These are phyloP conservation scores for Papilio xuthus DNA, from an alignment of 1,140 invertebrate species.

Conservation along the genomic window DNA sequence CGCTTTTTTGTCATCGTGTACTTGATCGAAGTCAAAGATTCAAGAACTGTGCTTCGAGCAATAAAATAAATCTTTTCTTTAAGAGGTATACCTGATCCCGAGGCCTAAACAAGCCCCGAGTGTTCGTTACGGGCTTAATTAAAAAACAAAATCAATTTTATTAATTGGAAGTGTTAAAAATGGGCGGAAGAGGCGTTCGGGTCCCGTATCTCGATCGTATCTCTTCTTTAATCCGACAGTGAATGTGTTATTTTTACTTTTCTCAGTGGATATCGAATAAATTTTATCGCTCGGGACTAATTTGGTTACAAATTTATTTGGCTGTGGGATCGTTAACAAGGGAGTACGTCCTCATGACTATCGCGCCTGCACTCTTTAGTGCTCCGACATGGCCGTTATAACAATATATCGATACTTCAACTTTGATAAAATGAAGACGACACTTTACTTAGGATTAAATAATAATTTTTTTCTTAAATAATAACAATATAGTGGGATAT, in stretches of 20 bases:
- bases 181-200: constrained; percentile 75
- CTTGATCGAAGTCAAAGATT: constrained; percentile 58
- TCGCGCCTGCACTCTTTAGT: constrained; percentile 76
- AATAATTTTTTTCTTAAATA: constrained; percentile 66
- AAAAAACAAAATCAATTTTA: constrained; percentile 82
- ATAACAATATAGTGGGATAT: constrained; percentile 48
- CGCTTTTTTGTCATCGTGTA: constrained; percentile 62
- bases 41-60: constrained; percentile 71
- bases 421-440: constrained; percentile 80
- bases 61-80: constrained; percentile 79
- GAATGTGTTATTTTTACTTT: constrained; percentile 81
- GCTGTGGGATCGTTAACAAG: constrained; percentile 79
- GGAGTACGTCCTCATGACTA: constrained; percentile 74
- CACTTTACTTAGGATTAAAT: constrained; percentile 78
- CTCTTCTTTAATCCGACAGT: constrained; percentile 80
- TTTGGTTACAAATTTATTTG: constrained; percentile 82
- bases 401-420: constrained; percentile 77
- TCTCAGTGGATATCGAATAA: constrained; percentile 79
- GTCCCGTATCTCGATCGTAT: constrained; percentile 75
- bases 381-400: constrained; percentile 71
- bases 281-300: constrained; percentile 81
- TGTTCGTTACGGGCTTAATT: constrained; percentile 77
- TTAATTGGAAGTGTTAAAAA: constrained; percentile 82
- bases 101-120: constrained; percentile 68
- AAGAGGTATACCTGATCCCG: constrained; percentile 75